Evolutionary conservation across 2,888 invertebrate species (phyloP).

Genomic region (Chirona hameri): DNA sequence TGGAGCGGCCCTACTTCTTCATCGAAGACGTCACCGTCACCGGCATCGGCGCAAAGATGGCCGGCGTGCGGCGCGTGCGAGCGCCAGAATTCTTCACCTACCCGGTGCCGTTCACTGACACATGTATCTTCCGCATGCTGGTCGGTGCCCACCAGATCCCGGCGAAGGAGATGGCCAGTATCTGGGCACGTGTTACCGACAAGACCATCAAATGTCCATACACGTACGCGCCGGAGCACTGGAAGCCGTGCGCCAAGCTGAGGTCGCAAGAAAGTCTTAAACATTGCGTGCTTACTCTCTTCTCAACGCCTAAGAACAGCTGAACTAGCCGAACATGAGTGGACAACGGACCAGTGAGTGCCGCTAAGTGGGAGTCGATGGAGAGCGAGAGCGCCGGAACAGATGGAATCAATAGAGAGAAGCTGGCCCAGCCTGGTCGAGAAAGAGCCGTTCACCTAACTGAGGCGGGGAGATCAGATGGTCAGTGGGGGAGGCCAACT

Average conservation of each 20-base stretch:
- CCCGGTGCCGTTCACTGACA: neutral
- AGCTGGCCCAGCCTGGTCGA: too few species aligned
- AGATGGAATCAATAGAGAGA: too few species aligned
- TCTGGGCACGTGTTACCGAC: neutral
- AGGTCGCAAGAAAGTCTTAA: slow-evolving; percentile 1
- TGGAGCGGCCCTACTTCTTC: slow-evolving; percentile 29
- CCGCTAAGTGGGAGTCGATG: too few species aligned
- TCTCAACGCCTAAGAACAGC: neutral
- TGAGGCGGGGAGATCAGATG: too few species aligned
- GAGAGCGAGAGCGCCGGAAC: too few species aligned
- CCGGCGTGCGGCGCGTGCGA: slow-evolving; percentile 2
- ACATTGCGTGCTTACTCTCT: slow-evolving; percentile 8
- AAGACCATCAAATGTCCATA: neutral
- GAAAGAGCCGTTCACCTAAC: too few species aligned
- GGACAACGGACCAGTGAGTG: too few species aligned
- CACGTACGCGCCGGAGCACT: neutral
- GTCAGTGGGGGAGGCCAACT: too few species aligned
- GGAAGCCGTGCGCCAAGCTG: neutral
- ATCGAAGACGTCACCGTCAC: slow-evolving; percentile 30
- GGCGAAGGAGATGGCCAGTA: neutral
- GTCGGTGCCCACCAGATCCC: slow-evolving; percentile 12
- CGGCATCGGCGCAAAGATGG: slow-evolving; percentile 29
- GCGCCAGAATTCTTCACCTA: slow-evolving; percentile 29
- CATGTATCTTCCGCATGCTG: neutral
- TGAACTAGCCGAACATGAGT: neutral